Conservation (phyloP, 2,888 invertebrate genomes). For the Thalpophila matura region DNA sequence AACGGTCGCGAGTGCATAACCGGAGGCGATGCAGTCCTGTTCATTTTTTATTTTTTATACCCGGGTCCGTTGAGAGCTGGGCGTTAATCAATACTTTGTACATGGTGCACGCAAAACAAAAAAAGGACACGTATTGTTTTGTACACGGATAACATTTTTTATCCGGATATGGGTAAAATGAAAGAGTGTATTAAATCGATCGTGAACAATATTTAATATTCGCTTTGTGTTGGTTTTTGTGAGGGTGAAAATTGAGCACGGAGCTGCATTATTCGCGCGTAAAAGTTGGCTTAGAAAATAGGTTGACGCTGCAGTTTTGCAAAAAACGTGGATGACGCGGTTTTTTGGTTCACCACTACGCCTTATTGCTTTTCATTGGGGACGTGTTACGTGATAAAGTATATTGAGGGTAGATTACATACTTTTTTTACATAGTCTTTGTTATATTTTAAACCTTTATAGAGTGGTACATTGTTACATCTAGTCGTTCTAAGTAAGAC, state of each 20-base stretch:
- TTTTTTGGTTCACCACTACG: constrained; percentile 30
- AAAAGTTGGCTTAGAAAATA: constrained; percentile 44
- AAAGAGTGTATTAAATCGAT: constrained; percentile 67
- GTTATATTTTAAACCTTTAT: too few relatives aligned
- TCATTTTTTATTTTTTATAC: constrained; percentile 81
- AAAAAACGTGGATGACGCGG: constrained; percentile 30
- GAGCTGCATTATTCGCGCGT: constrained; percentile 28
- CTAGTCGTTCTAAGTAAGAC: too few relatives aligned
- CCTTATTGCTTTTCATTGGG: constrained; percentile 48
- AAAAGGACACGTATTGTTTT: constrained; percentile 67
- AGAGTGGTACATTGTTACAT: too few relatives aligned
- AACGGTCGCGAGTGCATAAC: constrained; percentile 76
- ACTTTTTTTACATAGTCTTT: too few relatives aligned
- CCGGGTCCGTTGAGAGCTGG: constrained; percentile 73
- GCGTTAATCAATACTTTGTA: constrained; percentile 82
- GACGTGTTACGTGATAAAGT: constrained; percentile 15
- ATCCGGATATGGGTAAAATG: constrained; percentile 68
- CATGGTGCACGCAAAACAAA: constrained; percentile 69
- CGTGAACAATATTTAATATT: constrained; percentile 68
- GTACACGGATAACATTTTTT: constrained; percentile 71
- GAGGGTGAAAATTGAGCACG: constrained; percentile 36
- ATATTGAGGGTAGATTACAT: not conserved
- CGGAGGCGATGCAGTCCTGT: constrained; percentile 76
- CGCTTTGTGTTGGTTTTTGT: constrained; percentile 49
- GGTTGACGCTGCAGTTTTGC: constrained; percentile 28